These are phyloP conservation scores for Dicranocentrus wangi DNA, from an alignment of 2,888 invertebrate genomes.

Conservation along the genomic window DNA sequence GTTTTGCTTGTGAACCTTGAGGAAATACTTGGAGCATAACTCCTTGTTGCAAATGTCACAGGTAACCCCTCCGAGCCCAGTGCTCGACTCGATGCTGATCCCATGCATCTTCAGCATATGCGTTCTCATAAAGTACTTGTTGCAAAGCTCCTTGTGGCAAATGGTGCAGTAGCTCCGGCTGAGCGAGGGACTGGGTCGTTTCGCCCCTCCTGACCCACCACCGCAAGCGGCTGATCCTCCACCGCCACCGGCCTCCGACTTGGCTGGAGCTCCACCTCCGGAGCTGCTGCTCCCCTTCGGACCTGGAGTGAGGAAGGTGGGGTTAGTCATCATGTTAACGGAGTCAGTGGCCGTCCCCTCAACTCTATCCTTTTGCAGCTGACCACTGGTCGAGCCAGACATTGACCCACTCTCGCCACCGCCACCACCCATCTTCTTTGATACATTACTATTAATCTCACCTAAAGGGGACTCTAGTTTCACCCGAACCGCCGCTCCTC, in stretches of 20 bases:
- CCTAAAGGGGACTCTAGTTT: slow-evolving; percentile 64
- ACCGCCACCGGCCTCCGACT: slow-evolving; percentile 57
- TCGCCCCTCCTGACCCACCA: slow-evolving; percentile 60
- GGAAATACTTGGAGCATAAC: slow-evolving; percentile 97
- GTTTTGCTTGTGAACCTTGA: slow-evolving; percentile 97
- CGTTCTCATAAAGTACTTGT: slow-evolving; percentile 99
- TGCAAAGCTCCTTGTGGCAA: slow-evolving; percentile 98
- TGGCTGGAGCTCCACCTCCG: slow-evolving; percentile 42
- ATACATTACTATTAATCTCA: slow-evolving; percentile 57
- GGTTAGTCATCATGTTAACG: slow-evolving; percentile 24
- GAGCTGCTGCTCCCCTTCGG: slow-evolving; percentile 57
- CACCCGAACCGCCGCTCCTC: slow-evolving; percentile 47
- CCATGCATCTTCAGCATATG: slow-evolving; percentile 99
- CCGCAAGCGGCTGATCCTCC: slow-evolving; percentile 46
- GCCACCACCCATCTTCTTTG: slow-evolving; percentile 54
- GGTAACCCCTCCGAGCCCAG: slow-evolving; percentile 93
- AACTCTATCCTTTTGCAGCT: slow-evolving; percentile 44
- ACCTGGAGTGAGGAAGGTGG: slow-evolving; percentile 64
- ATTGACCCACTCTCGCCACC: slow-evolving; percentile 53
- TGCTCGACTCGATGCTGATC: slow-evolving; percentile 92
- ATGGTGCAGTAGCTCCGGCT: slow-evolving; percentile 91
- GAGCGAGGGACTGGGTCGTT: slow-evolving; percentile 72
- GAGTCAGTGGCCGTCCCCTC: slow-evolving; percentile 15
- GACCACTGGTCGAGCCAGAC: slow-evolving; percentile 40
- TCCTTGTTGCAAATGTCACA: slow-evolving; percentile 99